Evolutionary conservation across 2,113 vertebrate species (phyloP).

Genomic region (Antechinus stuartii): DNA sequence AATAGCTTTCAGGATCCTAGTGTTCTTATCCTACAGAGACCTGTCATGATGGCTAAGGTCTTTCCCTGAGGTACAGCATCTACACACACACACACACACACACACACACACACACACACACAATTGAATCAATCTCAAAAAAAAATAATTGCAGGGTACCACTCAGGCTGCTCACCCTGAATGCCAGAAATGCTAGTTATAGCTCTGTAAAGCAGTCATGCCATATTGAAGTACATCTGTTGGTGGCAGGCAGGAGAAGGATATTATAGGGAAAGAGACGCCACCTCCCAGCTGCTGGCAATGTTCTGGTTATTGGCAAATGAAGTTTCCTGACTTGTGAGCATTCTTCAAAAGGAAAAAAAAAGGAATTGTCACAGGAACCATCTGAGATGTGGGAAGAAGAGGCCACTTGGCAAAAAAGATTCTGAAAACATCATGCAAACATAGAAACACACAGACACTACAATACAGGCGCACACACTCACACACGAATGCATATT

Average conservation of each 20-base stretch:
- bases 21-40: not conserved
- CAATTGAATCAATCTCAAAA: not conserved
- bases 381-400: slow-evolving; percentile 88
- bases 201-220: slow-evolving; percentile 79
- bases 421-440: slow-evolving; percentile 84
- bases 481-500: not conserved
- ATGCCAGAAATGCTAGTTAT: slow-evolving; percentile 43
- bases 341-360: slow-evolving; percentile 82
- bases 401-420: slow-evolving; percentile 83
- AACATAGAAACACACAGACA: slow-evolving; percentile 82
- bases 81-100: not conserved
- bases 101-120: not conserved
- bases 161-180: slow-evolving; percentile 41
- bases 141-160: not conserved
- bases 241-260: slow-evolving; percentile 74
- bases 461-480: slow-evolving; percentile 60
- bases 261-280: slow-evolving; percentile 67
- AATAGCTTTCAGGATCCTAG: not conserved
- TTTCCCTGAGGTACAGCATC: not conserved
- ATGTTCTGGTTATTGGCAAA: slow-evolving; percentile 84
- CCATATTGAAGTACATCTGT: slow-evolving; percentile 69
- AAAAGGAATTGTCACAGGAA: slow-evolving; percentile 72
- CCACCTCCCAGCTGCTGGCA: slow-evolving; percentile 83
- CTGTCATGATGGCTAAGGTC: not conserved
- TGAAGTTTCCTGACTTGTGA: slow-evolving; percentile 82